These are phyloP conservation scores for Ptychodera flava DNA, from an alignment of 35 echinoderm and acorn worm species.

Conservation along the genomic window DNA sequence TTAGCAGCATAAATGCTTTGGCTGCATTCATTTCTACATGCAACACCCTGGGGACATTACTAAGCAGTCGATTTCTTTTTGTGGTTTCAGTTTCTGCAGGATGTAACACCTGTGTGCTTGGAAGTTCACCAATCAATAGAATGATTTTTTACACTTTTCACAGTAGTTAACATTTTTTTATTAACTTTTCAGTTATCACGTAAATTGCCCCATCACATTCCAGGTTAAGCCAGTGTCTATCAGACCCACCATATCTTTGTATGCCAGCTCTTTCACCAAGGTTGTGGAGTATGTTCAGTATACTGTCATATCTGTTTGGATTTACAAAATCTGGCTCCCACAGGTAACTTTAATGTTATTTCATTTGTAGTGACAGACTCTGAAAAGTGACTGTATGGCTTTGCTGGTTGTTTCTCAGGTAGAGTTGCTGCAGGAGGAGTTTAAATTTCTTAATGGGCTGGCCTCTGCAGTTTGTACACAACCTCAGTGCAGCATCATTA, in stretches of 20 bases:
- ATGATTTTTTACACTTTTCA: too few species aligned
- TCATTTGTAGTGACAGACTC: too few species aligned
- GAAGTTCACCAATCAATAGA: too few species aligned
- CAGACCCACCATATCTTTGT: conserved; percentile 3
- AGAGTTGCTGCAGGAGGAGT: too few species aligned
- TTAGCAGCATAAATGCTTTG: neutral
- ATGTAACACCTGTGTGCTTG: too few species aligned
- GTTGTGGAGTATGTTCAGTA: neutral
- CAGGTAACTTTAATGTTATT: too few species aligned
- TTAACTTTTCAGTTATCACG: neutral
- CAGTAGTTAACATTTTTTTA: neutral
- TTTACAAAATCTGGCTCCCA: conserved; percentile 31
- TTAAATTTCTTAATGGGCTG: too few species aligned
- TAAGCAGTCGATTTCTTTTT: neutral
- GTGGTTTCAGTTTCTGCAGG: too few species aligned
- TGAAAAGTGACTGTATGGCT: too few species aligned
- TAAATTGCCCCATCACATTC: conserved; percentile 5
- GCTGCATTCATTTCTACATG: conserved; percentile 30
- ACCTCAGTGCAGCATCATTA: neutral
- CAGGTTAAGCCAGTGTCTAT: neutral
- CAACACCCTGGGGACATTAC: conserved; percentile 4
- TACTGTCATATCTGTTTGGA: neutral
- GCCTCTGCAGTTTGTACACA: too few species aligned
- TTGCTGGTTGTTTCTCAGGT: too few species aligned
- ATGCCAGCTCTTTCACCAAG: conserved; percentile 10